Base-by-base conservation (phyloP, 1,140 invertebrate genomes). In the Cydia pomonella region DNA sequence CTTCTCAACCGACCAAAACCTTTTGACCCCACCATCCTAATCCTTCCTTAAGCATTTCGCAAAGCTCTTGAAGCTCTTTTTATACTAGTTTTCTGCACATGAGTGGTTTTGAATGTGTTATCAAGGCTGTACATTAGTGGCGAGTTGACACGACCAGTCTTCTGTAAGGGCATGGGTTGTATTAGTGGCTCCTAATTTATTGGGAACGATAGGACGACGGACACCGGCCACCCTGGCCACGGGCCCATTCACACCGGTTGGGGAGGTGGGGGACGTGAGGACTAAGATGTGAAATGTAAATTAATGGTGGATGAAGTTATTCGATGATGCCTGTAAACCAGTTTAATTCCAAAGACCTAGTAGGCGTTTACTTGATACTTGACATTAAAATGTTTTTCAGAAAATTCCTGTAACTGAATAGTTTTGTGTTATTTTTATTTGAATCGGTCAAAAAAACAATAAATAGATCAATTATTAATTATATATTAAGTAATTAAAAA, bases 171-270 rank as follows among this genome's bases (percentile, higher is more conserved):
- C 85, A 88, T 77, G 83, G 85, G 85, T 90, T 90, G 91, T 91
- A 87, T 92, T 90, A 91, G 89, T 83, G 86, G 89, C 85, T 88
- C 79, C 88, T 92, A 92, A 92, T 92, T 92, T 92, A 92, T 92
- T 92, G 87, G 84, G 87, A 89, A 87, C 85, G 91, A 92, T 92
- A 92, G 84, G 79, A 86, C 87, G 91, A 91, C 90, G 84, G 87
- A 90, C 89, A 89, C 84, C 88, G 91, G 89, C 91, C 91, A 92
- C 91, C 91, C 91, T 82, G 88, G 79, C 80, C 87, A 84, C 77
- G 77, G 81, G 83, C 86, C 86, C 89, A 92, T 92, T 92, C 89
- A 92, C 89, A 88, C 84, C 79, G 77, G 72, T 41, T 63, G 85
- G 75, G 89, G 83, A 86, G 72, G 47, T 21, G 66, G 66, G 85